Evolutionary conservation across 2,797 vertebrate genomes (phyloP).

Genomic region (Amniataba percoides): DNA sequence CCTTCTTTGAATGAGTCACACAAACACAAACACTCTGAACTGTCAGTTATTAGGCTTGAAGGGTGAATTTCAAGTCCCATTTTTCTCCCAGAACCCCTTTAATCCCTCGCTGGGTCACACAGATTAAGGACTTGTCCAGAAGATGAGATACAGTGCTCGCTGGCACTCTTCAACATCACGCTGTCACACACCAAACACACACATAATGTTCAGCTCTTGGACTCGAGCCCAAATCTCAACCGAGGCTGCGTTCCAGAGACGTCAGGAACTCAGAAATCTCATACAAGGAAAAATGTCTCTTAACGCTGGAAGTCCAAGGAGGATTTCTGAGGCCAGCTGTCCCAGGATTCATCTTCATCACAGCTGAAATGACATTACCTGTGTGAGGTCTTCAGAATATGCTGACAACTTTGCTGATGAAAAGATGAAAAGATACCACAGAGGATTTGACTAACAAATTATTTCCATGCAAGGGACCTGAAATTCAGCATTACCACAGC

Average conservation of each 20-base stretch:
- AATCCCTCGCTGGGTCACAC: conserved; percentile 80
- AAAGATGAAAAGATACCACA: background rate
- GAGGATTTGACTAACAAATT: background rate
- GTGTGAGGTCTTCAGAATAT: background rate
- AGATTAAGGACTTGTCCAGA: conserved; percentile 82
- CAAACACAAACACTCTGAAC: conserved; percentile 15
- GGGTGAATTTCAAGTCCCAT: conserved; percentile 55
- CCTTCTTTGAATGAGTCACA: background rate
- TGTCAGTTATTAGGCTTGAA: conserved; percentile 35
- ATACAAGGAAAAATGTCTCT: conserved; percentile 3
- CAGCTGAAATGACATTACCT: background rate
- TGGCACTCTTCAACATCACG: conserved; percentile 66
- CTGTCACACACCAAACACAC: conserved; percentile 37
- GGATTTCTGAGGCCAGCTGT: background rate
- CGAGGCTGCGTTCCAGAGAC: conserved; percentile 21
- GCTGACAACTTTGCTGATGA: too few relatives aligned
- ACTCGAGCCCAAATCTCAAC: conserved; percentile 18
- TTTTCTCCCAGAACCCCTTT: conserved; percentile 64
- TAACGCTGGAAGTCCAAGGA: background rate
- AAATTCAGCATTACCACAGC: background rate
- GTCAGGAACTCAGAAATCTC: conserved; percentile 18
- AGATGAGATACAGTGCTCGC: conserved; percentile 78
- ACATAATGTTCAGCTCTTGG: conserved; percentile 20
- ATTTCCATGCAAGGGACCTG: too few relatives aligned
- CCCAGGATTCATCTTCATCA: conserved; percentile 6